Conservation (phyloP, 2,113 vertebrate species). For the Apteryx owenii region DNA sequence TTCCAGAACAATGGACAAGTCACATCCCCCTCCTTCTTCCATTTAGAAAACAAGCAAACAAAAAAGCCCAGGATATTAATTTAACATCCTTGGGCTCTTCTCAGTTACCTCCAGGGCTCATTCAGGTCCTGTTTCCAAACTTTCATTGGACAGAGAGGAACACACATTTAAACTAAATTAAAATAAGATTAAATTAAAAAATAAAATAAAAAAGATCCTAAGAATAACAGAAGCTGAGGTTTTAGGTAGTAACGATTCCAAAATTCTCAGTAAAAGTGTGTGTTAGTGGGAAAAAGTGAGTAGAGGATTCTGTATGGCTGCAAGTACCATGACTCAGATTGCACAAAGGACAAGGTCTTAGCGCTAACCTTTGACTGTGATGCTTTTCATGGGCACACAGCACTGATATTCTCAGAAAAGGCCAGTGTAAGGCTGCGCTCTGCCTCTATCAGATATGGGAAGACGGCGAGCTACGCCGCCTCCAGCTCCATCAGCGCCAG, state of each 20-base stretch:
- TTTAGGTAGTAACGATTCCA: constrained; percentile 24
- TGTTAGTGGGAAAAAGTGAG: constrained; percentile 53
- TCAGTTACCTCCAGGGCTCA: not conserved
- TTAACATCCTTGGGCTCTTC: not conserved
- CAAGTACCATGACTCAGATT: constrained; percentile 24
- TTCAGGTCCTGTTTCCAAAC: not conserved
- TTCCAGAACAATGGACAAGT: constrained; percentile 48
- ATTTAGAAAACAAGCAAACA: not conserved
- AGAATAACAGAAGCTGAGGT: not conserved
- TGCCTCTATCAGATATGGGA: not conserved
- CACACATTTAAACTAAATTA: not conserved
- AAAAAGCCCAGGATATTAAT: not conserved
- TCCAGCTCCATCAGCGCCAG: not conserved
- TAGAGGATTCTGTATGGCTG: not conserved
- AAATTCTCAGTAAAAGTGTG: constrained; percentile 28
- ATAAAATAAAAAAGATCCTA: not conserved
- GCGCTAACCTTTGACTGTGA: constrained; percentile 11
- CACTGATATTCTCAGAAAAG: constrained; percentile 1
- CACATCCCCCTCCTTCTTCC: constrained; percentile 28
- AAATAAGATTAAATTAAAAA: not conserved
- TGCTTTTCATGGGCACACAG: not conserved
- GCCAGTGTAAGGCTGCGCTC: constrained; percentile 22
- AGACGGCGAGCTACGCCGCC: not conserved
- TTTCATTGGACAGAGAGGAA: not conserved
- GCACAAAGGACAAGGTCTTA: not conserved